A percentile compares a stretch with the other conserved stretches of the same genome.
Conservation (phyloP, 2,113 vertebrate species). For the Strigops habroptila region DNA sequence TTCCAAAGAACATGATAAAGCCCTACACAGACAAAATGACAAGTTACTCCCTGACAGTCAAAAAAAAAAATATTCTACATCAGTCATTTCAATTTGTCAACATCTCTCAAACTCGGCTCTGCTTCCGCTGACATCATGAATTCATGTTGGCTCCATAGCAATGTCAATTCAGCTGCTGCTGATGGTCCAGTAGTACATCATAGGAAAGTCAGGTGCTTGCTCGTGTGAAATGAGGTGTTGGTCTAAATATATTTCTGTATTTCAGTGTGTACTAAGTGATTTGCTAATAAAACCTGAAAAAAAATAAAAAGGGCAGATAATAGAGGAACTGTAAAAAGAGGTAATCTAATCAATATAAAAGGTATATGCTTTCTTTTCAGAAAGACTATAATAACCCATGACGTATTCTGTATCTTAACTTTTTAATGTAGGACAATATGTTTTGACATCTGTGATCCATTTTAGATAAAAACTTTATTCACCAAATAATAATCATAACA, state of each 20-base stretch:
- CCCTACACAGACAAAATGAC: background rate
- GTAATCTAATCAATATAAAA: background rate
- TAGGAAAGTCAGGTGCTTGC: background rate
- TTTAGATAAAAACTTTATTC: background rate
- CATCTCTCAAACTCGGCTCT: background rate
- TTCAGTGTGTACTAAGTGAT: background rate
- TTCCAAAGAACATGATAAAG: background rate
- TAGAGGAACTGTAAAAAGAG: background rate
- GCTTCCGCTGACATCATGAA: background rate
- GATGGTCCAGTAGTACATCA: background rate
- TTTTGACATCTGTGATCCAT: background rate
- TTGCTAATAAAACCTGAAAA: background rate
- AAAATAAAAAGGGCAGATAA: background rate
- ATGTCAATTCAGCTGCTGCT: background rate
- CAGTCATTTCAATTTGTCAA: slow-evolving; percentile 3
- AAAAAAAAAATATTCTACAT: background rate
- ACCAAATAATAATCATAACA: background rate
- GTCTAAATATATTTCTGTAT: background rate
- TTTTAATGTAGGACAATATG: background rate
- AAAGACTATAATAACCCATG: background rate
- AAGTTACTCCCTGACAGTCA: background rate
- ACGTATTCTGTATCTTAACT: background rate
- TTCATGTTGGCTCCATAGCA: background rate
- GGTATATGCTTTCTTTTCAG: background rate
- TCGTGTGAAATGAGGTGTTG: background rate